Conservation (phyloP, 2,888 invertebrate genomes). For the Hyppa rectilinea region DNA sequence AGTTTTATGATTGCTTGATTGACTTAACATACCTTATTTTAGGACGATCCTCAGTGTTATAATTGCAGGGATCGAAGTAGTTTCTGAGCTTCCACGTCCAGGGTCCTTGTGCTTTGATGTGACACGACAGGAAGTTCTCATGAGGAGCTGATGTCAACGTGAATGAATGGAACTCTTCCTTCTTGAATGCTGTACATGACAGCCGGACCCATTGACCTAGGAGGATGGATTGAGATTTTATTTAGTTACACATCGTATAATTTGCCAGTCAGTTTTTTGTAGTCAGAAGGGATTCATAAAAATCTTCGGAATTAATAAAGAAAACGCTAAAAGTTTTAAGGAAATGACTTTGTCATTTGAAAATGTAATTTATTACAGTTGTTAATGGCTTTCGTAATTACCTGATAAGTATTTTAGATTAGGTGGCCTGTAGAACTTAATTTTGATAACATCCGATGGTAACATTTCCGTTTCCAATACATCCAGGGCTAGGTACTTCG, state of each 20-base stretch:
- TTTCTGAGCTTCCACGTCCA: slow-evolving; percentile 99
- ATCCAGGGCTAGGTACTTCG: slow-evolving; percentile 97
- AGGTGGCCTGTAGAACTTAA: slow-evolving; percentile 98
- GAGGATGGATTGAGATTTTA: not conserved
- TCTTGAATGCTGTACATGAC: slow-evolving; percentile 97
- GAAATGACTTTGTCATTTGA: not conserved
- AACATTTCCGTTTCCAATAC: slow-evolving; percentile 98
- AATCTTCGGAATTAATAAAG: not conserved
- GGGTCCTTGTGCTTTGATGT: slow-evolving; percentile 97
- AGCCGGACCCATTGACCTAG: slow-evolving; percentile 98
- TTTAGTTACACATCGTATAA: not conserved
- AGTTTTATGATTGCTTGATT: no score
- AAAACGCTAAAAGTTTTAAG: not conserved
- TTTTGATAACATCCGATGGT: slow-evolving; percentile 98
- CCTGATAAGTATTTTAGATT: slow-evolving; percentile 97
- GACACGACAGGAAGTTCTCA: slow-evolving; percentile 98
- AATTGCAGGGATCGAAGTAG: slow-evolving; percentile 98
- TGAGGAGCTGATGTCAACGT: slow-evolving; percentile 99
- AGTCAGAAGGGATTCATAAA: not conserved
- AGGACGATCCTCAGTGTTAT: slow-evolving; percentile 95
- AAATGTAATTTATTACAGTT: not conserved
- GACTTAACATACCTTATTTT: slow-evolving; percentile 92
- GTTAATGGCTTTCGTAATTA: slow-evolving; percentile 61
- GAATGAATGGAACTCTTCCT: slow-evolving; percentile 98
- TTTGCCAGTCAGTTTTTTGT: not conserved